phyloP scores from a whole-genome alignment of 2,797 vertebrate genomes.

The Varecia variegata region DNA sequence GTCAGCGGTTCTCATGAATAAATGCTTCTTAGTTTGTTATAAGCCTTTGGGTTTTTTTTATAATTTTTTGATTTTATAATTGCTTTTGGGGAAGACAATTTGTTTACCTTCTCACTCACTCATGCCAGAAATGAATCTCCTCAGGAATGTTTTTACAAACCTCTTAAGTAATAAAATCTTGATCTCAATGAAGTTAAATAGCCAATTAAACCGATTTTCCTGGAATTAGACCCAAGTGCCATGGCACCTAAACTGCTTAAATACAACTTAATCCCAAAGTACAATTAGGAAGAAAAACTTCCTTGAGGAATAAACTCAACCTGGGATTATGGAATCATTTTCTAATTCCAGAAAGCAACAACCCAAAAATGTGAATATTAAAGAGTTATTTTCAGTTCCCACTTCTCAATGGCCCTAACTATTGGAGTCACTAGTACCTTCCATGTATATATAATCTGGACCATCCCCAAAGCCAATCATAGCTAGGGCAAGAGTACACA shows the following conservation, averaged over 20 bases:
- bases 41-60: not conserved
- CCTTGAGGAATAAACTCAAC: not conserved
- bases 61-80: not conserved
- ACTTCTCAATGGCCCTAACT: not conserved
- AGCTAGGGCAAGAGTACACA: not conserved
- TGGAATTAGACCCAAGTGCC: conserved; percentile 18
- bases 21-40: not conserved
- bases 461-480: not conserved
- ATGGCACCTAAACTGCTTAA: conserved; percentile 2
- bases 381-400: not conserved
- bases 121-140: not conserved
- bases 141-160: conserved; percentile 5
- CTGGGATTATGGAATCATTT: not conserved
- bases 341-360: conserved; percentile 24
- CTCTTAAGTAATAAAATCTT: not conserved
- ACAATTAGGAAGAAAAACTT: not conserved
- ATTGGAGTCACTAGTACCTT: not conserved
- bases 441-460: not conserved
- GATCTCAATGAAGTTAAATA: not conserved
- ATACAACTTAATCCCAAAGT: not conserved
- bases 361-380: not conserved
- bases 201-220: not conserved
- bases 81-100: not conserved
- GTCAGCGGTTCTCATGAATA: not conserved
- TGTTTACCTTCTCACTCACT: not conserved